Base-by-base conservation (phyloP, 1,140 invertebrate genomes). In the Diorhabda elongata region DNA sequence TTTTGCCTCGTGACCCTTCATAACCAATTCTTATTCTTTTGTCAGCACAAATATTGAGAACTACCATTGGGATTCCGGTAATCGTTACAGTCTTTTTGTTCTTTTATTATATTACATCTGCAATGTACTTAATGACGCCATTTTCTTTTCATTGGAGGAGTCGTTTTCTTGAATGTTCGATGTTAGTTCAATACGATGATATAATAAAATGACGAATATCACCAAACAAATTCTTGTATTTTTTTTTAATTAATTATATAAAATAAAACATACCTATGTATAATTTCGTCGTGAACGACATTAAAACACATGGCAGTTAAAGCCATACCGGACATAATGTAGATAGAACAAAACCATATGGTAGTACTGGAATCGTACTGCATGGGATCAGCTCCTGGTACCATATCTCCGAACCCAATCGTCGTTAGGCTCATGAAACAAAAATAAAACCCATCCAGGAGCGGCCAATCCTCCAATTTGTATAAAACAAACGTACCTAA, bases 261-360 rank as follows among this genome's bases (percentile, higher is more conserved):
- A n/a, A 8, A 6, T 60, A 60, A 6, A 42, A 67, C 45, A 58
- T 61, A 74, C 68, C 90, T 86, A 81, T 92, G 90, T 8, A 92
- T 88, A 61, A 93, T 91, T 80, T 98, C 95, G 78, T 98, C 95
- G 82, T 99, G 96, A 65, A 98, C 90, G 45, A 99, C 91, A 80
- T 97, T 97, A 83, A 98, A 98, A 75, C 95, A 98, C 95, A 98
- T 98, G 45, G 76, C 76, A 42, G 75, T 77, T 47, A 99, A 82
- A 0, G 96, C 94, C 86, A 99, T 91, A 2, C 97, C 97, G 44
- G 94, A 91, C 82, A 98, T 91, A 68, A 99, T 92, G 82, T 98
- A 99, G 71, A 97, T 87, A 58, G 96, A 96, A 81, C 94, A 96
- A 80, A 95, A 94, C 92, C 92, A 94, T 58, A 93, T 86, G 2